Evolutionary conservation across 2,888 invertebrate species (phyloP).

Genomic region (Drosophila siamana): DNA sequence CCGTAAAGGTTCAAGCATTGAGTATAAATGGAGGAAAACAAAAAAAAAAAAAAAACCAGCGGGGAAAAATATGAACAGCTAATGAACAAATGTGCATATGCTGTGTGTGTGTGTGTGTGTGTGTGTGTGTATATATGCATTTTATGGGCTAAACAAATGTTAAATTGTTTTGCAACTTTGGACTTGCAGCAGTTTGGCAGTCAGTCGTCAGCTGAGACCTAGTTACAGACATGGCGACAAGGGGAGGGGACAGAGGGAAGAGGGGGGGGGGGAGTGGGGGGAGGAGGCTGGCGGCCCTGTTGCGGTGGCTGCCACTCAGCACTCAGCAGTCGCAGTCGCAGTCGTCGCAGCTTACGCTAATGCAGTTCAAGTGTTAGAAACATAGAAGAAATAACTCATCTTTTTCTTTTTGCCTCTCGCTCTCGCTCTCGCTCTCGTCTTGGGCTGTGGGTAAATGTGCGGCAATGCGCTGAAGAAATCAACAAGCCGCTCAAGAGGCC

Average conservation of each 20-base stretch:
- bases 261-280: too few relatives aligned
- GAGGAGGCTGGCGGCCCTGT: background rate
- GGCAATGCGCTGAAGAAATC: conserved; percentile 61
- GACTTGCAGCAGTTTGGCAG: conserved; percentile 50
- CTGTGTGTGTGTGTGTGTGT: background rate
- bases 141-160: conserved; percentile 48
- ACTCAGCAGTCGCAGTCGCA: conserved; percentile 22
- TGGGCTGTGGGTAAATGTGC: conserved; percentile 49
- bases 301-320: conserved; percentile 41
- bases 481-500: conserved; percentile 58
- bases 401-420: conserved; percentile 18
- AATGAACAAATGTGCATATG: conserved; percentile 36
- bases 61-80: conserved; percentile 3
- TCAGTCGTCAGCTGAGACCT: conserved; percentile 39
- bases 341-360: conserved; percentile 70
- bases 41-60: background rate
- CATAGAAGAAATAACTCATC: conserved; percentile 70
- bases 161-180: conserved; percentile 60
- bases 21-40: background rate
- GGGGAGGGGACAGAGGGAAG: background rate
- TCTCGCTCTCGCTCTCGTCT: conserved; percentile 2
- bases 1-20: background rate
- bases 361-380: conserved; percentile 77
- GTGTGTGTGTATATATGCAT: background rate
- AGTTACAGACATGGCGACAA: too few relatives aligned